Evolutionary conservation across 2,113 vertebrate species (phyloP).

Genomic region (Xiphophorus couchianus): DNA sequence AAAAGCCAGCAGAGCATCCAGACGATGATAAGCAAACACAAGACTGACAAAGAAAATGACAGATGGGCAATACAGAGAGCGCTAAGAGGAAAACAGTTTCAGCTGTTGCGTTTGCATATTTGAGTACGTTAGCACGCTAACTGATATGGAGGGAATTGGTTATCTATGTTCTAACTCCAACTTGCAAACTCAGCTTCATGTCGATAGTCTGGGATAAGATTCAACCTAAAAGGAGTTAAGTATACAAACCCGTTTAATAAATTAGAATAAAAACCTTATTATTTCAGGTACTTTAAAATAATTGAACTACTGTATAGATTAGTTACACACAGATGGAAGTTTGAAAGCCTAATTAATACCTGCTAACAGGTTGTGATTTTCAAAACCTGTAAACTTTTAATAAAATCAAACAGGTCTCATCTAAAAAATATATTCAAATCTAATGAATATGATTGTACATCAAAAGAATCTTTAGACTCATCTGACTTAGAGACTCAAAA

Average conservation of each 20-base stretch:
- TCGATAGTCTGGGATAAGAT: background rate
- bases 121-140: conserved; percentile 7
- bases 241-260: no score
- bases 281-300: no score
- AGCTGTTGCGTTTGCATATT: conserved; percentile 13
- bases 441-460: conserved; percentile 5
- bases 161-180: conserved; percentile 3
- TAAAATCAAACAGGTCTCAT: no score
- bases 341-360: no score
- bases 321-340: no score
- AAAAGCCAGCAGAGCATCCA: conserved; percentile 38
- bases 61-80: conserved; percentile 31
- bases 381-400: no score
- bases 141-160: conserved; percentile 15
- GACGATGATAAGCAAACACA: conserved; percentile 43
- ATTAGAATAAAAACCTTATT: no score
- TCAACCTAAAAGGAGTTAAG: conserved; percentile 9
- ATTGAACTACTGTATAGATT: no score
- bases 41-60: conserved; percentile 36
- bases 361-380: no score
- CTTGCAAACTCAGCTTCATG: background rate
- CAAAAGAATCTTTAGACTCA: conserved; percentile 8
- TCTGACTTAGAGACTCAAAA: background rate
- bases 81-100: conserved; percentile 1
- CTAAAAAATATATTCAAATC: no score